Evolutionary conservation across 1,140 invertebrate species (phyloP).

Genomic region (Drosophila pachea): DNA sequence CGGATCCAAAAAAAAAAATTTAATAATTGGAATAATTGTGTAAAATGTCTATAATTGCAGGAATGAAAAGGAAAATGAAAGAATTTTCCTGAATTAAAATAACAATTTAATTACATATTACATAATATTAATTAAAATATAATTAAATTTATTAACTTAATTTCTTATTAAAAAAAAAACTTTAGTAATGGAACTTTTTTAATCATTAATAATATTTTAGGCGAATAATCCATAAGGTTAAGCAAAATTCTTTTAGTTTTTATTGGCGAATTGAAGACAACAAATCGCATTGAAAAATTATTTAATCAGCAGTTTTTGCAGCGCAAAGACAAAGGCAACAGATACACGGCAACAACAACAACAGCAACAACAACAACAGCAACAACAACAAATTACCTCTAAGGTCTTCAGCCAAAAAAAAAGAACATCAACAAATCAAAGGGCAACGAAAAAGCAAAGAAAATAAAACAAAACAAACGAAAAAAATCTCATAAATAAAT

Average conservation of each 20-base stretch:
- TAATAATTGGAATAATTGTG: neutral
- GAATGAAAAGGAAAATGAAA: neutral
- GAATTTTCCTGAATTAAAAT: neutral
- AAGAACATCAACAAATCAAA: conserved; percentile 5
- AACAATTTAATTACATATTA: no score
- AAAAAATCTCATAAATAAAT: conserved; percentile 21
- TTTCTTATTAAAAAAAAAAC: neutral
- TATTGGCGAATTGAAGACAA: conserved; percentile 1
- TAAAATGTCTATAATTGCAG: neutral
- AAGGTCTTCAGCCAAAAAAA: conserved; percentile 22
- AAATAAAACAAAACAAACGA: neutral
- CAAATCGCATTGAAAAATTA: conserved; percentile 14
- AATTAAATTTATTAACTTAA: neutral
- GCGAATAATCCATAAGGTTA: conserved; percentile 6
- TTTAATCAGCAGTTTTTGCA: conserved; percentile 25
- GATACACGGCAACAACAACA: conserved; percentile 1
- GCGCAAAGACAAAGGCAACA: neutral
- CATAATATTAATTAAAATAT: neutral
- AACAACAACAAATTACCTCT: conserved; percentile 4
- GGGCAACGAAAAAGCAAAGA: neutral
- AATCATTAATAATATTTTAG: neutral
- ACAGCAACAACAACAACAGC: neutral
- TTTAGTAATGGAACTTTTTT: neutral
- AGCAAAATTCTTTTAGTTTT: conserved; percentile 19
- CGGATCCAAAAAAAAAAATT: no score